phyloP scores from a whole-genome alignment of 2,113 vertebrate species.

The Gnathonemus echidnorhynchus region DNA sequence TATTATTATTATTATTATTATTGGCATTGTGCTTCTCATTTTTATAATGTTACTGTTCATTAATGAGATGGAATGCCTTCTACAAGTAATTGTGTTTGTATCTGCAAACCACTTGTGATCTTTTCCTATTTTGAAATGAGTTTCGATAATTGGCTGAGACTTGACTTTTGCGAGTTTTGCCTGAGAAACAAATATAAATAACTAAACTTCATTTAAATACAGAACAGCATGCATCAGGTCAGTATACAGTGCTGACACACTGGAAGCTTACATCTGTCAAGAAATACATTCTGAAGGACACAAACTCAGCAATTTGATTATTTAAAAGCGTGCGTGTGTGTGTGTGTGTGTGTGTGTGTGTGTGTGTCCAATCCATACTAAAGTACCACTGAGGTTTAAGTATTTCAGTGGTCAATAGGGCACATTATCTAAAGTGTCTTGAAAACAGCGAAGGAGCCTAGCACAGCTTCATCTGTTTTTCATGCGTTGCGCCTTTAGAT shows the following conservation, averaged over 20 bases:
- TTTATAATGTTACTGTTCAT: background rate
- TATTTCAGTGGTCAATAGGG: background rate
- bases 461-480: background rate
- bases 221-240: background rate
- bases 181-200: background rate
- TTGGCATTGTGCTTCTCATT: background rate
- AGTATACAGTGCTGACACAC: background rate
- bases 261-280: background rate
- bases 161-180: background rate
- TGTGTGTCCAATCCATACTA: background rate
- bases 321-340: background rate
- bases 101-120: background rate
- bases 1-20: background rate
- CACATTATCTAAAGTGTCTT: background rate
- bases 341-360: background rate
- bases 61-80: background rate
- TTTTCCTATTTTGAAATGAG: background rate
- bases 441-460: background rate
- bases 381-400: background rate
- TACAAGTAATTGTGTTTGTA: background rate
- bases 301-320: background rate
- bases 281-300: background rate
- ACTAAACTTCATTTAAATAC: background rate
- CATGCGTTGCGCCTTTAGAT: background rate
- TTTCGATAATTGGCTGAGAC: background rate